phyloP scores from a whole-genome alignment of 1,140 invertebrate species.

The Adelges cooleyi region DNA sequence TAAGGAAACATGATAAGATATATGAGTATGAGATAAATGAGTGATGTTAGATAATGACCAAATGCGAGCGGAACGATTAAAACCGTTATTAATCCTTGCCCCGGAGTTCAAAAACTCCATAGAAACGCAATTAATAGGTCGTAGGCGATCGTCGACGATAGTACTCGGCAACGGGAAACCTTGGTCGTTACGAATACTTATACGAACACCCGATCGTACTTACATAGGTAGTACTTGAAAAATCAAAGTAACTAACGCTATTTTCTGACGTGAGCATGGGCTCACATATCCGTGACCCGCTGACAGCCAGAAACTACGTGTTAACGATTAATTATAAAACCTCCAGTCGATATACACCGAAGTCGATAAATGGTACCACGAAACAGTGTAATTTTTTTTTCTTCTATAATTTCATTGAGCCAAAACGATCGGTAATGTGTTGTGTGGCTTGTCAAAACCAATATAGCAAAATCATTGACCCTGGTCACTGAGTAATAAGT shows the following conservation, averaged over 20 bases:
- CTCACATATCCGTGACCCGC: background rate
- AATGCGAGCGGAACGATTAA: too few species aligned
- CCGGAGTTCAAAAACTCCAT: background rate
- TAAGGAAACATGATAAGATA: too few species aligned
- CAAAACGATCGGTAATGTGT: too few species aligned
- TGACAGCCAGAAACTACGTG: background rate
- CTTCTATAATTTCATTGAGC: too few species aligned
- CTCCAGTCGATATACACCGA: background rate
- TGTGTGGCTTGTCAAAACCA: slow-evolving; percentile 2
- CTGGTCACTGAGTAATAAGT: background rate
- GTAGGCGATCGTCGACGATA: background rate
- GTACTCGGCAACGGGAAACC: background rate
- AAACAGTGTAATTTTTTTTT: too few species aligned
- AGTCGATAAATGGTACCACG: too few species aligned
- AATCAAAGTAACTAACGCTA: background rate
- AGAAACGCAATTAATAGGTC: background rate
- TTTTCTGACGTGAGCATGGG: background rate
- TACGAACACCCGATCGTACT: background rate
- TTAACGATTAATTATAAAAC: slow-evolving; percentile 8
- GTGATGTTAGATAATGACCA: too few species aligned
- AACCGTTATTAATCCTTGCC: too few species aligned
- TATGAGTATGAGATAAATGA: too few species aligned
- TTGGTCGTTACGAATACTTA: background rate
- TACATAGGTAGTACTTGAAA: background rate
- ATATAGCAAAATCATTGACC: background rate